Evolutionary conservation across 2,797 vertebrate species (phyloP), one percentile per base, ranked within the genome.

Genomic region (Serranus cabrilla): DNA sequence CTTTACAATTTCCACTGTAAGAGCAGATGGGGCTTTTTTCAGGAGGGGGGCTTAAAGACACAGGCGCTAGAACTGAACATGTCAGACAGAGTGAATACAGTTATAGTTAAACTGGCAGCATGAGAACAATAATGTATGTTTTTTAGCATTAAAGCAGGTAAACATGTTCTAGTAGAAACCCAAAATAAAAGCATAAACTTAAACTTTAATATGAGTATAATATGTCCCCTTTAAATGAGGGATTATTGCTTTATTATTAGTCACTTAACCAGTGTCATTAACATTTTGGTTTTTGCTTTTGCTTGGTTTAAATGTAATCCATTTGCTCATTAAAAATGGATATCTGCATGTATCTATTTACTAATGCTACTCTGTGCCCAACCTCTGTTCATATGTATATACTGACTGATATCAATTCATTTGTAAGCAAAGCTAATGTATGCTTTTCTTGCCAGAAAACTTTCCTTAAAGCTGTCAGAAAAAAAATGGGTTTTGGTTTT

Each of bases 291-390:
- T 72, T 72, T 52, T 78, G 73, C 78, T 84, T 73, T 55, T 74
- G 87, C 80, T 87, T 61, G 17, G 56, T 85, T 76, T 50, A 13
- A 75, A 70, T 49, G 31, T 70, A 66, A 76, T 83, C 80, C 76
- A 69, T 89, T 90, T 92, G 59, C 62, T 54, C 31, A 23, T 81
- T 63, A 71, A 21, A 86, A 87, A 92, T 82, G 78, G 76, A 89
- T 76, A 62, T 27, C 52, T 92, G 93, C 93, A 94, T 94, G 92
- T 49, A 7, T 83, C 57, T 86, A 77, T 86, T 64, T 23, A 88
- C 90, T 91, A 91, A 91, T 87, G 56, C 64, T 59, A 12, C 71
- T 54, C 27, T 57, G 18, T 74, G 67, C 46, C 21, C 20, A 63
- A 50, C 18, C 16, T 68, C 63, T 69, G 47, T 82, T 81, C 20